phyloP scores from a whole-genome alignment of 2,797 vertebrate genomes.

The Poecilia gillii region DNA sequence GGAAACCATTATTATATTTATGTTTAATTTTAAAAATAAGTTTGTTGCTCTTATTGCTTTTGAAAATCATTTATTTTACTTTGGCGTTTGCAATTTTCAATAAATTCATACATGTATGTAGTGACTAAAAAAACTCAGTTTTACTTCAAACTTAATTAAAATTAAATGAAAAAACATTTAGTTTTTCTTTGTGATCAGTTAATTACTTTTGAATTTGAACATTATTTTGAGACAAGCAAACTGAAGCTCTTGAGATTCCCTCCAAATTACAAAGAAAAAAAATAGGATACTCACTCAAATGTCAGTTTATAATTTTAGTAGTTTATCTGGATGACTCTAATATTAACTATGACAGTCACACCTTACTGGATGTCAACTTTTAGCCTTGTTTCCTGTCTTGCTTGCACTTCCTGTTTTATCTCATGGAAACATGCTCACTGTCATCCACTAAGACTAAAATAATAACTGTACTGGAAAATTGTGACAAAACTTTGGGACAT shows the following conservation, averaged over 20 bases:
- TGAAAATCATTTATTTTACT: neutral
- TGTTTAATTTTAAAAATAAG: neutral
- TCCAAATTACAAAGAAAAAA: neutral
- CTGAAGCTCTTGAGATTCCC: neutral
- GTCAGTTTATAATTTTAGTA: neutral
- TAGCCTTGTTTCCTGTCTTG: slow-evolving; percentile 45
- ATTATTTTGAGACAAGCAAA: neutral
- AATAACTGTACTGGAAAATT: neutral
- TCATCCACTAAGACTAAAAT: slow-evolving; percentile 2
- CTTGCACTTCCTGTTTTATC: slow-evolving; percentile 49
- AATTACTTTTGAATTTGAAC: too few species aligned
- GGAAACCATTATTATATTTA: neutral
- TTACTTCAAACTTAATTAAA: neutral
- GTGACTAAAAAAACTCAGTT: neutral
- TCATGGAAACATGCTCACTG: slow-evolving; percentile 35
- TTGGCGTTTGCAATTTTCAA: neutral
- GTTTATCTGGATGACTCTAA: neutral
- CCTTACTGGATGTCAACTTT: slow-evolving; percentile 23
- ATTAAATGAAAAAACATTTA: neutral
- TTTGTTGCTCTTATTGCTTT: neutral
- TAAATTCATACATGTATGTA: neutral
- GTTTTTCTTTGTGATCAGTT: too few species aligned
- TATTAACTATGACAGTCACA: slow-evolving; percentile 8
- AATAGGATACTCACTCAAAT: neutral
- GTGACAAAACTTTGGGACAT: neutral